These are phyloP conservation scores for Phataginus tetradactyla DNA, from an alignment of 2,797 vertebrate genomes.

Conservation along the genomic window DNA sequence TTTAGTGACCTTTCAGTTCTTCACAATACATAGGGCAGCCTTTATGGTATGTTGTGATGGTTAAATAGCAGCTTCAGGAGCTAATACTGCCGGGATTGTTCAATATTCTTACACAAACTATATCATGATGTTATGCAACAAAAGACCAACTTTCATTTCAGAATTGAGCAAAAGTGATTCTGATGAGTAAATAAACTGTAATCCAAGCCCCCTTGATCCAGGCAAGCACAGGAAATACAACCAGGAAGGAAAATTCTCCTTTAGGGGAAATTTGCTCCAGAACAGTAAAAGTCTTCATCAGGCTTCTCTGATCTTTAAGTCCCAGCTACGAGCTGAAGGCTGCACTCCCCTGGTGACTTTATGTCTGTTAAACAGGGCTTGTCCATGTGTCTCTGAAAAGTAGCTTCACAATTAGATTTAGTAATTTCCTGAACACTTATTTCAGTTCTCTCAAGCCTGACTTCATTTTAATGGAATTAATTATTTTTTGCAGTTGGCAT, in stretches of 20 bases:
- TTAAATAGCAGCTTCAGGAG: background rate
- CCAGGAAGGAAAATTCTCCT: background rate
- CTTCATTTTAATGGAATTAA: background rate
- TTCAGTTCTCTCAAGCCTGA: background rate
- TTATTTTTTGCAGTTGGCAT: background rate
- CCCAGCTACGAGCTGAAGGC: background rate
- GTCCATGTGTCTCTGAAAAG: background rate
- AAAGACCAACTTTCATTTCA: background rate
- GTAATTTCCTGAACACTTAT: background rate
- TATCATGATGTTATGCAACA: background rate
- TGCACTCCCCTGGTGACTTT: background rate
- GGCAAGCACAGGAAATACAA: no score
- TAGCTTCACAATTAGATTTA: background rate
- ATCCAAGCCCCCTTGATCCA: background rate
- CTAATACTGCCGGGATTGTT: rapidly evolving
- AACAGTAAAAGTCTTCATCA: background rate
- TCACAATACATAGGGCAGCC: background rate
- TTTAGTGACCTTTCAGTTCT: background rate
- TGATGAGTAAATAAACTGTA: background rate
- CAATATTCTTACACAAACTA: background rate
- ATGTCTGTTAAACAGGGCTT: background rate
- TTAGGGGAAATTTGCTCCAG: background rate
- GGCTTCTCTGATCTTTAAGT: background rate
- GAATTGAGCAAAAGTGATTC: background rate
- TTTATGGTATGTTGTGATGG: background rate